These are phyloP conservation scores for Apis dorsata DNA, from an alignment of 1,140 invertebrate species.

Conservation along the genomic window DNA sequence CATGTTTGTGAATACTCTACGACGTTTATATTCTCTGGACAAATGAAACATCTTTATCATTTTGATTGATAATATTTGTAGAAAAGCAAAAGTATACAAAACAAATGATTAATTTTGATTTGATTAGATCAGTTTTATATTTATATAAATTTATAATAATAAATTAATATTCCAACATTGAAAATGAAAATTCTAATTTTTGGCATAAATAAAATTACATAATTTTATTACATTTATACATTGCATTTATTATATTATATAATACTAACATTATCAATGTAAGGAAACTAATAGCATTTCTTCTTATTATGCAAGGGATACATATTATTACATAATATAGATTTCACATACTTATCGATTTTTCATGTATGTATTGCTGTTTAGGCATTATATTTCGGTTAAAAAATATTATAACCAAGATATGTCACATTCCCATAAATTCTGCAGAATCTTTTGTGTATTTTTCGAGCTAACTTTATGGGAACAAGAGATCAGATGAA, in stretches of 20 bases:
- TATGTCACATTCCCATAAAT: too few species aligned
- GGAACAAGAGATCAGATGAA: too few species aligned
- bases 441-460: too few species aligned
- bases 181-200: background rate
- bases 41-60: too few species aligned
- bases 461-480: too few species aligned
- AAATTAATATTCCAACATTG: background rate
- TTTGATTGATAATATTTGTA: too few species aligned
- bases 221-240: background rate
- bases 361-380: slow-evolving; percentile 38
- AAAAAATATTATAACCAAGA: background rate
- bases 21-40: too few species aligned
- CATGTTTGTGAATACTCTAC: too few species aligned
- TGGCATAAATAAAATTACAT: background rate
- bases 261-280: background rate
- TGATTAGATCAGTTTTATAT: too few species aligned
- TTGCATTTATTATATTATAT: background rate
- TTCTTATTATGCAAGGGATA: background rate
- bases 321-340: slow-evolving; percentile 35
- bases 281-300: too few species aligned
- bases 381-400: slow-evolving; percentile 4
- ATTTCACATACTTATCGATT: slow-evolving; percentile 50
- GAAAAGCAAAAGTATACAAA: too few species aligned
- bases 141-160: background rate
- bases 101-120: too few species aligned